Conservation (phyloP, 2,113 vertebrate genomes). For the Patagioenas fasciata region DNA sequence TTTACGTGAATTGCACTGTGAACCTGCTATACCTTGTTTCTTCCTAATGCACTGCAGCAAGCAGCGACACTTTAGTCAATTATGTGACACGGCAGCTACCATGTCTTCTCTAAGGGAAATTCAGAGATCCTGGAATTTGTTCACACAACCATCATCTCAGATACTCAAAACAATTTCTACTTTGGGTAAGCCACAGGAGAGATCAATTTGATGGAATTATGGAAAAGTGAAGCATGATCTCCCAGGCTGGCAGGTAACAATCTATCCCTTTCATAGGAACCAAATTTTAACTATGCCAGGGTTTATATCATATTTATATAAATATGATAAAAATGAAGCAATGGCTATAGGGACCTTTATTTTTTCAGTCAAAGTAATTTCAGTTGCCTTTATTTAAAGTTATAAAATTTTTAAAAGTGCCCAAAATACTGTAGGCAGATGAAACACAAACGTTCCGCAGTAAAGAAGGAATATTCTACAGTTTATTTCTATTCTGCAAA, state of each 20-base stretch:
- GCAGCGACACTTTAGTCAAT: not conserved
- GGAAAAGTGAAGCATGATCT: not conserved
- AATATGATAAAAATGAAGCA: not conserved
- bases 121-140: not conserved
- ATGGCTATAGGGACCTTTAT: not conserved
- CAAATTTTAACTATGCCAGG: not conserved
- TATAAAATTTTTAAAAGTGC: not conserved
- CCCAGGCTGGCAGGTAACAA: not conserved
- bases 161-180: not conserved
- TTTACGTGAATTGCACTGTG: not conserved
- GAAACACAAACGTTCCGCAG: not conserved
- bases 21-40: not conserved
- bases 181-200: not conserved
- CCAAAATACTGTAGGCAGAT: not conserved
- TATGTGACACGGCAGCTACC: not conserved
- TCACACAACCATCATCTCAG: not conserved
- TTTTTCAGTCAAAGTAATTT: not conserved
- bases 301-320: not conserved
- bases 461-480: not conserved
- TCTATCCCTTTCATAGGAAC: not conserved
- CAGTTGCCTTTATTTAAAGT: not conserved
- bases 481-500: not conserved
- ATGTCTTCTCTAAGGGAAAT: not conserved
- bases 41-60: not conserved
- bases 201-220: not conserved